Evolutionary conservation across 30 jellyfish, hydroid and myxozoan species (phyloP).

Genomic region (Pelagia noctiluca): DNA sequence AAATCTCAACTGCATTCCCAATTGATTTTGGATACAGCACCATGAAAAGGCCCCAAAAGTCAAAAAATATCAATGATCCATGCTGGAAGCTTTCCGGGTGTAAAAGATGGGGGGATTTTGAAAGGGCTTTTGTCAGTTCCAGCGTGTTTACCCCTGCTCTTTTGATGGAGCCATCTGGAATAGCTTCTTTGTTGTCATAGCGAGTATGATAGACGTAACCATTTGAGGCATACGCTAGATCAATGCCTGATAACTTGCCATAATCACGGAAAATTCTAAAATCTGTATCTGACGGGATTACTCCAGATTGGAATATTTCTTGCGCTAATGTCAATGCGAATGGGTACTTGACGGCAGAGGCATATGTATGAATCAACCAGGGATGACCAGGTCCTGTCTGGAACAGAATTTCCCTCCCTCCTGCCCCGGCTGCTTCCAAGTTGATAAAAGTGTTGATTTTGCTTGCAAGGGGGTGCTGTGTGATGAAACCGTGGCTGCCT

Average conservation of each 20-base stretch:
- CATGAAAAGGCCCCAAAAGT: constrained; percentile 79
- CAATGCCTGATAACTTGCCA: constrained; percentile 91
- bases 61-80: constrained; percentile 87
- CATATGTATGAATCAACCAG: constrained; percentile 88
- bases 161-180: constrained; percentile 92
- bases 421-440: constrained; percentile 98
- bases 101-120: constrained; percentile 77
- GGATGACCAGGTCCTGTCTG: constrained; percentile 99
- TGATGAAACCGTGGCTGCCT: constrained; percentile 95
- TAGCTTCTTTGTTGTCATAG: constrained; percentile 74
- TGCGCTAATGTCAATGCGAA: constrained; percentile 94
- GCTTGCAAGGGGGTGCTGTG: constrained; percentile 72
- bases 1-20: constrained; percentile 24
- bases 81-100: constrained; percentile 64
- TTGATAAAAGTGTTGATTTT: constrained; percentile 84
- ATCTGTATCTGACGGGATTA: constrained; percentile 98
- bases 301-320: constrained; percentile 91
- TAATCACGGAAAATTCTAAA: constrained; percentile 86
- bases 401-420: constrained; percentile 95
- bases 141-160: constrained; percentile 89
- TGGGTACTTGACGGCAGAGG: constrained; percentile 81
- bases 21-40: constrained; percentile 70
- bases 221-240: constrained; percentile 91
- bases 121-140: constrained; percentile 61
- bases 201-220: constrained; percentile 97